Evolutionary conservation across 2,888 invertebrate species (phyloP), one percentile per base, ranked within the genome.

Genomic region (Drosophila neotestacea): DNA sequence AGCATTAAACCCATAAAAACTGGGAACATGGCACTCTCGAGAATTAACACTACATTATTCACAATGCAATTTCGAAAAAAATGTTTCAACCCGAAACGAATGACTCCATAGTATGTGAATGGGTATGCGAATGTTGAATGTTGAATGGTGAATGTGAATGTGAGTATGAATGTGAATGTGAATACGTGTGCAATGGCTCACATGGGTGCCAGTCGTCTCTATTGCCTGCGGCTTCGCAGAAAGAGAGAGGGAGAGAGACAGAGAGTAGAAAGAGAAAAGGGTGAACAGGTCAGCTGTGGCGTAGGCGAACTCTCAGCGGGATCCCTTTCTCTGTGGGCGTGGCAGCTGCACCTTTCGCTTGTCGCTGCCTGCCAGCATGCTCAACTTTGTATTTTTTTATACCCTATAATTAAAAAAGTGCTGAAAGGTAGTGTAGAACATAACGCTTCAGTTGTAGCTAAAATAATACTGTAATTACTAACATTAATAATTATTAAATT

Each of bases 31-130:
- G 90, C 88, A 90, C 90, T 90, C 89, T 77, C 81, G 90, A 89
- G 89, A 88, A 89, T 89, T 89, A 89, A 89, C 89, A 89, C 89
- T 89, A 85, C 90, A 89, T 90, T 90, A 89, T 89, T 89, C 88
- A 90, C 88, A 79, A 88, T 82, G 83, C 90, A 90, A 84, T 89
- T 89, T 85, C 75, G 69, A 72, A 83, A 80, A 85, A 66, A 81
- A 73, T 72, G 81, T 63, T 77, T 76, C 76, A 79, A 79, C 71
- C 79, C 71, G 62, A 85, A 82, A 66, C 80, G 73, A 52, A 84
- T 73, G 72, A 77, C 61, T 65, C 60, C 41, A 54, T 13, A 41
- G 54, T 51, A 55, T 59, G 58, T 27, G 64, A 56, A 22, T 22
- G 22, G 22, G 54, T 47, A 55, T 59, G 58, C 16, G 64, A 56